These are phyloP conservation scores for Syndactyla subalaris DNA, from an alignment of 2,797 vertebrate species.

Conservation along the genomic window DNA sequence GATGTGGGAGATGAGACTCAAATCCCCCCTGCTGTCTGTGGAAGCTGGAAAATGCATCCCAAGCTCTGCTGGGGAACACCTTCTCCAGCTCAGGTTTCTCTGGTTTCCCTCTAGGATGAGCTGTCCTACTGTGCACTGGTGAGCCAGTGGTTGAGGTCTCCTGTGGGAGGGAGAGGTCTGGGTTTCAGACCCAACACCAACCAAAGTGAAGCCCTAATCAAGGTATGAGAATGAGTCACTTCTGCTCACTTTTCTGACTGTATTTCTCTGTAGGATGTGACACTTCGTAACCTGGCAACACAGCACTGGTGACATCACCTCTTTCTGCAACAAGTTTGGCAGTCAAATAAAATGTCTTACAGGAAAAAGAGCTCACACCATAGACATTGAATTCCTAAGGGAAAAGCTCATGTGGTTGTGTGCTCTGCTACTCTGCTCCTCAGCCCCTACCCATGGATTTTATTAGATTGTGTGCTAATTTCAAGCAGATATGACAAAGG, in stretches of 20 bases:
- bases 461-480: not conserved
- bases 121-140: not conserved
- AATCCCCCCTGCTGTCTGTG: not conserved
- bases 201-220: not conserved
- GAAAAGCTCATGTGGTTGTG: not conserved
- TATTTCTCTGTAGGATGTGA: constrained; percentile 44
- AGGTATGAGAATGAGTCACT: constrained; percentile 36
- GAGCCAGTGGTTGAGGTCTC: not conserved
- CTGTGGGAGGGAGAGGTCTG: not conserved
- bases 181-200: not conserved
- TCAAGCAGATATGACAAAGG: not conserved
- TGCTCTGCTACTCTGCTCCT: not conserved
- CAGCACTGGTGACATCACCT: constrained; percentile 19
- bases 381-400: not conserved
- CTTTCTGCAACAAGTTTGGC: constrained; percentile 39
- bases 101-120: not conserved
- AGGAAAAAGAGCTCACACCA: constrained; percentile 17
- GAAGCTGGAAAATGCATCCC: not conserved
- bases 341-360: constrained; percentile 13
- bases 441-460: not conserved
- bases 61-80: not conserved
- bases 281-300: constrained; percentile 40
- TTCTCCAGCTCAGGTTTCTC: not conserved
- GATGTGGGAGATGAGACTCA: not conserved
- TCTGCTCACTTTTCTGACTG: constrained; percentile 41